A percentile compares a stretch with the other conserved stretches of the same genome.
Evolutionary conservation across 2,797 vertebrate species (phyloP).

Genomic region (Amazonetta brasiliensis): DNA sequence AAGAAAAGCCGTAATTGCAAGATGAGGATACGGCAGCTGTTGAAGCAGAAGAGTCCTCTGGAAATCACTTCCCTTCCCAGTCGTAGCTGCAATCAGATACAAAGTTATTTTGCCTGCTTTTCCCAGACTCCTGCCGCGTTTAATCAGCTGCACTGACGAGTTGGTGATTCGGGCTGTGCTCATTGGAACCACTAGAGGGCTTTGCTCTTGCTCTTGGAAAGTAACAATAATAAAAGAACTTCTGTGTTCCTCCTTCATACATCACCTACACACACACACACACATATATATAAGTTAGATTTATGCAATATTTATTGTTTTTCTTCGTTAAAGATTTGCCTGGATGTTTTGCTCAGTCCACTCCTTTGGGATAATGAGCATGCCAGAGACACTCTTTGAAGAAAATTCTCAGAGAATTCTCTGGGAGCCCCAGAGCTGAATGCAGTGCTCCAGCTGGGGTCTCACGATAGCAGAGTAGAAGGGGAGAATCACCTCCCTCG

Average conservation of each 20-base stretch:
- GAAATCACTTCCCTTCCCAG: not conserved
- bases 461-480: too few species aligned
- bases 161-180: accelerated
- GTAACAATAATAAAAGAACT: not conserved
- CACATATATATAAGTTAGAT: not conserved
- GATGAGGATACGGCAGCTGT: accelerated
- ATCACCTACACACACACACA: accelerated
- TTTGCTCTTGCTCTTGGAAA: not conserved
- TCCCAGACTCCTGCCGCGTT: not conserved
- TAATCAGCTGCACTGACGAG: accelerated
- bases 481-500: too few species aligned
- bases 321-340: not conserved
- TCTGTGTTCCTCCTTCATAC: not conserved
- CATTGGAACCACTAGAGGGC: not conserved
- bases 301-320: accelerated
- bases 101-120: not conserved
- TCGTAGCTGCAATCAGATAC: not conserved
- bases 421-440: too few species aligned
- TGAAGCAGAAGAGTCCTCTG: not conserved
- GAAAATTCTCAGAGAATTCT: not conserved
- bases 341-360: not conserved
- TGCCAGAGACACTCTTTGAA: accelerated
- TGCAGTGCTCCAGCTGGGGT: too few species aligned
- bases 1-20: accelerated
- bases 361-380: not conserved